Percentiles rank a stretch among this genome's conserved stretches.
These are phyloP conservation scores for Tapera naevia DNA, from an alignment of 2,797 vertebrate genomes.

Conservation along the genomic window DNA sequence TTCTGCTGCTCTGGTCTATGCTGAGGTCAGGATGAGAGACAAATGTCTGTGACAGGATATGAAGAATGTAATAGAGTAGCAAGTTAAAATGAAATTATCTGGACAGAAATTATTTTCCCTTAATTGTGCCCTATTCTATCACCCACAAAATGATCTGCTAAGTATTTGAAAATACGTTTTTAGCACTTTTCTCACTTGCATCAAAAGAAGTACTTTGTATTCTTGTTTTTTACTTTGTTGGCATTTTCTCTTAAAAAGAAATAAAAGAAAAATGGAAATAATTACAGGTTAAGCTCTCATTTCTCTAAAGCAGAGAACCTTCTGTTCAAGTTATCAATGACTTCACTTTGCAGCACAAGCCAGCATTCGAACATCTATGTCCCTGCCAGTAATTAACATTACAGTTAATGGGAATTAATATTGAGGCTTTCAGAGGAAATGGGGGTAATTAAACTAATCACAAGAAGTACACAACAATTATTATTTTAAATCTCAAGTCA, in stretches of 20 bases:
- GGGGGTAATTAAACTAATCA: slow-evolving; percentile 53
- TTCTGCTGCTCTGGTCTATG: neutral
- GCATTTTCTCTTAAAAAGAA: neutral
- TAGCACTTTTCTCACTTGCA: neutral
- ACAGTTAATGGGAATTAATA: slow-evolving; percentile 32
- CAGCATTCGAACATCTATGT: neutral
- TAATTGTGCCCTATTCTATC: neutral
- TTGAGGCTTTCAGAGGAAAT: slow-evolving; percentile 50
- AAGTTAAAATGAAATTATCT: neutral
- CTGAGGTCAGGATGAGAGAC: slow-evolving; percentile 52
- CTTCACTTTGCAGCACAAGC: neutral
- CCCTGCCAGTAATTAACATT: neutral
- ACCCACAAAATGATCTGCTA: neutral
- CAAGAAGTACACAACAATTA: slow-evolving; percentile 34
- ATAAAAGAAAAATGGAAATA: neutral
- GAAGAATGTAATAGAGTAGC: neutral
- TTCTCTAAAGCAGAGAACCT: neutral
- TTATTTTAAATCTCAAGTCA: slow-evolving; percentile 31
- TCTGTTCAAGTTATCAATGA: neutral
- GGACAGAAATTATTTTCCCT: neutral
- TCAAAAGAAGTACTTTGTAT: neutral
- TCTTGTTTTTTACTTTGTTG: neutral
- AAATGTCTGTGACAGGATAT: neutral
- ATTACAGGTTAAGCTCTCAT: neutral
- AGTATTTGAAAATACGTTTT: neutral